These are phyloP conservation scores for Entosphenus tridentatus DNA, from an alignment of 2,113 vertebrate species.

Conservation along the genomic window DNA sequence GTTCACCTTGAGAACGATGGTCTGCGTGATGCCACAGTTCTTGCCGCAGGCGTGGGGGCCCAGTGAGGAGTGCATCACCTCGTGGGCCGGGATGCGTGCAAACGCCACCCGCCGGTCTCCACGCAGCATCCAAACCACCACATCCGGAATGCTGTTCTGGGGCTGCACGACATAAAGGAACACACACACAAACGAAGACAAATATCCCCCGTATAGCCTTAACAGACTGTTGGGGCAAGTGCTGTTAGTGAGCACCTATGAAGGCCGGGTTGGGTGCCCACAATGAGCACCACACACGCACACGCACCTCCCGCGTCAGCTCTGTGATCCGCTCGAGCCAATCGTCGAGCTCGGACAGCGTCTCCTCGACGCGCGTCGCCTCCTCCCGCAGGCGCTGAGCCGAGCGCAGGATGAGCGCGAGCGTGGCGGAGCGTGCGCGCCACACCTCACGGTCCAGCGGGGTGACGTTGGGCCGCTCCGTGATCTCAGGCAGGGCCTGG, in stretches of 20 bases:
- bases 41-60: constrained; percentile 13
- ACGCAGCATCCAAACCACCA: constrained; percentile 23
- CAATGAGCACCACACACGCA: too few species aligned
- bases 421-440: constrained; percentile 12
- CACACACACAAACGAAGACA: neutral
- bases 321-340: constrained; percentile 15
- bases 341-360: constrained; percentile 15
- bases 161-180: constrained; percentile 15
- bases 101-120: constrained; percentile 17
- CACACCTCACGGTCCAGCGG: constrained; percentile 18
- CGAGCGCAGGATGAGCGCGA: constrained; percentile 7
- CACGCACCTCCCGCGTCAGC: constrained; percentile 17
- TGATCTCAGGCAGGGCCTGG: constrained; percentile 12
- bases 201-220: too few species aligned
- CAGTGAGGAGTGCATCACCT: constrained; percentile 15
- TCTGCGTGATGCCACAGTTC: constrained; percentile 23
- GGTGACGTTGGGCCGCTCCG: constrained; percentile 7
- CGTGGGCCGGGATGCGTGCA: constrained; percentile 11
- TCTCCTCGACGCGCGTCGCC: neutral
- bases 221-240: too few species aligned
- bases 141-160: constrained; percentile 19
- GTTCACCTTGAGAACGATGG: constrained; percentile 21
- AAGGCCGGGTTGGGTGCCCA: too few species aligned
- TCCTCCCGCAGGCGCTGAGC: constrained; percentile 5
- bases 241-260: too few species aligned